phyloP scores from a whole-genome alignment of 2,888 invertebrate species.

The Notocelia uddmanniana region DNA sequence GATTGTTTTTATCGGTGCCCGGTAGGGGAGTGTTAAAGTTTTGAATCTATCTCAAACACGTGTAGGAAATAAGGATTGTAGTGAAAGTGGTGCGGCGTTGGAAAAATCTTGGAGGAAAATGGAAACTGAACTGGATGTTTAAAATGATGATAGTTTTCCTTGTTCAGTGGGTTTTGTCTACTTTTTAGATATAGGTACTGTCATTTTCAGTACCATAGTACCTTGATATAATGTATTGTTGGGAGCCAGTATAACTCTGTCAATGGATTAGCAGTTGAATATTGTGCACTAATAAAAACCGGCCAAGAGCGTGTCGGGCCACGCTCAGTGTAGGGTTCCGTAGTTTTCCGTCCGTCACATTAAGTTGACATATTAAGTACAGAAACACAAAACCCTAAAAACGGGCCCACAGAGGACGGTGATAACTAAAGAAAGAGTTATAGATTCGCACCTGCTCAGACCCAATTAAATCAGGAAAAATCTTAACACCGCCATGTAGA shows the following conservation, averaged over 20 bases:
- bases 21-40: slow-evolving; percentile 65
- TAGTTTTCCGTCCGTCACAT: too few species aligned
- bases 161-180: neutral
- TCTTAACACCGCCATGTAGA: too few species aligned
- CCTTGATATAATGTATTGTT: neutral
- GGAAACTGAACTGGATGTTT: slow-evolving; percentile 32
- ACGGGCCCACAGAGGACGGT: too few species aligned
- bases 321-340: too few species aligned
- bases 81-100: slow-evolving; percentile 39
- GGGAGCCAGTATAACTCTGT: neutral
- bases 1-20: slow-evolving; percentile 79
- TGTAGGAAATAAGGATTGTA: slow-evolving; percentile 59
- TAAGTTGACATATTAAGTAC: too few species aligned
- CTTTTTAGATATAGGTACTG: neutral
- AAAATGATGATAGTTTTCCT: slow-evolving; percentile 26
- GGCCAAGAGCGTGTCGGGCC: too few species aligned
- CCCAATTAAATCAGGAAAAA: too few species aligned
- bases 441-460: too few species aligned
- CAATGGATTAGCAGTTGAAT: neutral
- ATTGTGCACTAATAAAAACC: too few species aligned
- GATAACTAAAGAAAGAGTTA: too few species aligned
- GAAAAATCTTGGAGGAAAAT: slow-evolving; percentile 35
- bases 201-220: neutral
- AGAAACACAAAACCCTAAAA: too few species aligned
- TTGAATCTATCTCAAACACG: slow-evolving; percentile 73